Conservation (phyloP, 2,797 vertebrate genomes). For the Choloepus didactylus region DNA sequence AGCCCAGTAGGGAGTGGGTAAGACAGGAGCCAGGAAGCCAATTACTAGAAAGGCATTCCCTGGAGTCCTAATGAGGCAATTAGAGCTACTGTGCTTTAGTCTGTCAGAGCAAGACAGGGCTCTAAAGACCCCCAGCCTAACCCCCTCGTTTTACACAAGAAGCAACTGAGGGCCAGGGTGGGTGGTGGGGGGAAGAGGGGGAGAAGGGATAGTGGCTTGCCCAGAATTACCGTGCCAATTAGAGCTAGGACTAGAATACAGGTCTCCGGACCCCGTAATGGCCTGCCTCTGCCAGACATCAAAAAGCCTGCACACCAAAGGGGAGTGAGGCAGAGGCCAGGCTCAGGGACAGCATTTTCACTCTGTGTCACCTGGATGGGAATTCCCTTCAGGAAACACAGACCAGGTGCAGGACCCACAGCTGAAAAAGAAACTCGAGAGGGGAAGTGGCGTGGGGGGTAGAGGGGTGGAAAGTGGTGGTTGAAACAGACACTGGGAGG, state of each 20-base stretch:
- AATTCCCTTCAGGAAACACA: background rate
- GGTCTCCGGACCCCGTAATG: background rate
- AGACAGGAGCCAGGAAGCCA: slow-evolving; percentile 62
- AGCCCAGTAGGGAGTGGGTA: slow-evolving; percentile 68
- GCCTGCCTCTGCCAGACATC: background rate
- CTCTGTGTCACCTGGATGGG: background rate
- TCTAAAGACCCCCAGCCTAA: background rate
- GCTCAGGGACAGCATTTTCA: background rate
- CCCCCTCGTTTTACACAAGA: slow-evolving; percentile 52
- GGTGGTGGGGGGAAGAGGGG: too few species aligned
- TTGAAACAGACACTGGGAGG: background rate
- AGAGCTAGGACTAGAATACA: background rate
- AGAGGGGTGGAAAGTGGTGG: too few species aligned
- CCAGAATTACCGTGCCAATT: background rate
- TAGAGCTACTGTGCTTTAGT: slow-evolving; percentile 57
- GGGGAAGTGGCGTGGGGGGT: background rate
- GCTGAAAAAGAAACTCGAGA: background rate
- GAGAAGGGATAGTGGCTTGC: background rate
- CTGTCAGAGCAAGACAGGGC: background rate
- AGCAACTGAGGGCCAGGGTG: background rate
- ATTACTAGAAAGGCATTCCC: slow-evolving; percentile 68
- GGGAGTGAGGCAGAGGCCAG: background rate
- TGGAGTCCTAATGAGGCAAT: slow-evolving; percentile 79
- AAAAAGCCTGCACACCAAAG: background rate
- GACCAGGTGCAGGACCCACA: background rate